phyloP scores from a whole-genome alignment of 2,113 vertebrate genomes.

The Oncorhynchus tshawytscha region DNA sequence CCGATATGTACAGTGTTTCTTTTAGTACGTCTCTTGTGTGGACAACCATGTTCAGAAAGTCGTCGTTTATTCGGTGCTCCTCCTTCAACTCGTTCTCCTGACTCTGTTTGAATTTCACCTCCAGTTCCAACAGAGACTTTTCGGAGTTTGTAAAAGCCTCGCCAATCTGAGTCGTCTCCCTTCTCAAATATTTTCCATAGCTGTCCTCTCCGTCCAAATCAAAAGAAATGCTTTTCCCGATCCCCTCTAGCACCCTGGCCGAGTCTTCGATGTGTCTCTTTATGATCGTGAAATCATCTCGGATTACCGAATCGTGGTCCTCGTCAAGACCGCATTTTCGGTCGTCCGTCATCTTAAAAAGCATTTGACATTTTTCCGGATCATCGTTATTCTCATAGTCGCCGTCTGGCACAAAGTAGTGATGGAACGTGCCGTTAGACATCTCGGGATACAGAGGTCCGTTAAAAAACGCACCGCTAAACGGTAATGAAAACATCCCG shows the following conservation, averaged over 20 bases:
- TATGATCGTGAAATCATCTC: conserved; percentile 89
- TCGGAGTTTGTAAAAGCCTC: conserved; percentile 94
- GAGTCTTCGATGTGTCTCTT: conserved; percentile 94
- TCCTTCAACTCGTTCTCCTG: conserved; percentile 86
- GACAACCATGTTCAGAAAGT: conserved; percentile 87
- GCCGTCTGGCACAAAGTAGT: conserved; percentile 96
- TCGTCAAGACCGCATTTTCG: conserved; percentile 76
- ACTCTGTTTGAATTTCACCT: conserved; percentile 95
- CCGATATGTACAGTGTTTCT: conserved; percentile 86
- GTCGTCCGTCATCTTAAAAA: conserved; percentile 90
- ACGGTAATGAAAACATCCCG: conserved; percentile 49
- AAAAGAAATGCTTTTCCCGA: conserved; percentile 90
- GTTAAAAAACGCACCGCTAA: conserved; percentile 75
- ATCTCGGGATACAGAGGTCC: conserved; percentile 94
- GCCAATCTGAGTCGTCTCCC: conserved; percentile 88
- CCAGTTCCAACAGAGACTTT: conserved; percentile 91
- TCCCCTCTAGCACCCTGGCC: conserved; percentile 88
- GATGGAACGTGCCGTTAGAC: conserved; percentile 96
- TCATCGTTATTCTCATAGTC: conserved; percentile 98
- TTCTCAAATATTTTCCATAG: conserved; percentile 88
- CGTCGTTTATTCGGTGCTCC: conserved; percentile 83
- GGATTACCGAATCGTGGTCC: conserved; percentile 79
- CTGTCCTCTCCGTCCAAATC: conserved; percentile 96
- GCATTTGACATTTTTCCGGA: conserved; percentile 94
- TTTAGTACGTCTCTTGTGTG: conserved; percentile 86